Conservation (phyloP, 2,797 vertebrate species). For the Danio albolineatus region DNA sequence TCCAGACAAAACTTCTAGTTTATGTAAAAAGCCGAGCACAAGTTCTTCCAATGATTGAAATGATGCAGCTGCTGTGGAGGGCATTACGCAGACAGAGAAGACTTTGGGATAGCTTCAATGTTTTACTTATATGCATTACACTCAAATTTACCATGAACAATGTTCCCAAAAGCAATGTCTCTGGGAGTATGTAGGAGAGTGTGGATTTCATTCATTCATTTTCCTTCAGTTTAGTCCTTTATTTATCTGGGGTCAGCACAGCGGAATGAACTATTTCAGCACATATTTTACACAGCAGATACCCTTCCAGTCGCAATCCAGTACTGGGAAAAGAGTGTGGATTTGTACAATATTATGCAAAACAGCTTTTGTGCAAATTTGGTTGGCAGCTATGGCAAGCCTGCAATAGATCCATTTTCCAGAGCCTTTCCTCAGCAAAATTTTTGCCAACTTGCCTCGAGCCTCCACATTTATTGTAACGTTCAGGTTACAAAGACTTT, state of each 20-base stretch:
- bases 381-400: conserved; percentile 3
- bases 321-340: not conserved
- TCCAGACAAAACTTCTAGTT: not conserved
- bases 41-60: conserved; percentile 24
- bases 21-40: not conserved
- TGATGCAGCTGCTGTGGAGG: conserved; percentile 22
- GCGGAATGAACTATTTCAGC: too few relatives aligned
- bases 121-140: not conserved
- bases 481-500: not conserved
- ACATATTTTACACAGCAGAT: too few relatives aligned
- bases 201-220: not conserved
- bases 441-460: conserved; percentile 5
- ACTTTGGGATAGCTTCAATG: conserved; percentile 5
- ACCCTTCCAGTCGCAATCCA: too few relatives aligned
- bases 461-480: not conserved
- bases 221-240: too few relatives aligned
- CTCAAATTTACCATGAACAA: conserved; percentile 13
- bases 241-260: too few relatives aligned
- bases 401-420: conserved; percentile 15
- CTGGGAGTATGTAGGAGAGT: not conserved
- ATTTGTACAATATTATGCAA: conserved; percentile 25
- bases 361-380: not conserved
- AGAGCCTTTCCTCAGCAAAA: conserved; percentile 13
- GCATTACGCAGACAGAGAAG: conserved; percentile 17
- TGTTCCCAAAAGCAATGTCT: not conserved